These are phyloP conservation scores for Enteromius argenteus DNA, from an alignment of 2,797 vertebrate species.

Conservation along the genomic window DNA sequence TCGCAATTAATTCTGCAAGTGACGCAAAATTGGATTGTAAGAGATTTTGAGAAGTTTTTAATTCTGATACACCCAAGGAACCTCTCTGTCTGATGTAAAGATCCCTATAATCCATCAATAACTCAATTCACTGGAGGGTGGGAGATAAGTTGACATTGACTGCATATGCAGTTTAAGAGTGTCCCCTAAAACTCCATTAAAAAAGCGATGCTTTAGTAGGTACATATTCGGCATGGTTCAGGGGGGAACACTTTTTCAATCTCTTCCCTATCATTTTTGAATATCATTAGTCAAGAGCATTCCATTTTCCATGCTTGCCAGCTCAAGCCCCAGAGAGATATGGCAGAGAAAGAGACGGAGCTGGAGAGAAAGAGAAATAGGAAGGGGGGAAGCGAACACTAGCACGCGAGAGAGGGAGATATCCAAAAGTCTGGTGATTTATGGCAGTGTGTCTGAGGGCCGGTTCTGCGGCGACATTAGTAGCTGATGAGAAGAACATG, in stretches of 20 bases:
- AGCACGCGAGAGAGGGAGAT: conserved; percentile 50
- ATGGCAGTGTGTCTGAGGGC: conserved; percentile 75
- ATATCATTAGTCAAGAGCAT: conserved; percentile 98
- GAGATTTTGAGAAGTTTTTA: conserved; percentile 1
- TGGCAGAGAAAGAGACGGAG: conserved; percentile 88
- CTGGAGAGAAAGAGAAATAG: conserved; percentile 63
- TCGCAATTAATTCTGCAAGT: background rate
- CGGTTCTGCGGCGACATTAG: conserved; percentile 62
- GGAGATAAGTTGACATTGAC: conserved; percentile 65
- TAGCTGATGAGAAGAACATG: conserved; percentile 65
- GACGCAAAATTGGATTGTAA: background rate
- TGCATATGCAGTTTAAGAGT: conserved; percentile 56
- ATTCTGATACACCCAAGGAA: background rate
- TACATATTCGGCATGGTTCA: conserved; percentile 88
- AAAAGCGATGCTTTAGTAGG: conserved; percentile 69
- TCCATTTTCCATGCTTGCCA: conserved; percentile 96
- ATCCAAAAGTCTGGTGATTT: conserved; percentile 81
- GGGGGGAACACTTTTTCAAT: conserved; percentile 78
- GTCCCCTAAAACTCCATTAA: conserved; percentile 69
- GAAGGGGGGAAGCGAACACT: conserved; percentile 58
- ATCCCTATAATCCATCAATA: conserved; percentile 55
- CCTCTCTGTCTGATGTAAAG: conserved; percentile 19
- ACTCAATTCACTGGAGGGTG: conserved; percentile 49
- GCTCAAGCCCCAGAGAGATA: conserved; percentile 86
- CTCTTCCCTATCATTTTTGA: conserved; percentile 99